Evolutionary conservation across 1,140 invertebrate species (phyloP).

Genomic region (Tetragnatha versicolor): DNA sequence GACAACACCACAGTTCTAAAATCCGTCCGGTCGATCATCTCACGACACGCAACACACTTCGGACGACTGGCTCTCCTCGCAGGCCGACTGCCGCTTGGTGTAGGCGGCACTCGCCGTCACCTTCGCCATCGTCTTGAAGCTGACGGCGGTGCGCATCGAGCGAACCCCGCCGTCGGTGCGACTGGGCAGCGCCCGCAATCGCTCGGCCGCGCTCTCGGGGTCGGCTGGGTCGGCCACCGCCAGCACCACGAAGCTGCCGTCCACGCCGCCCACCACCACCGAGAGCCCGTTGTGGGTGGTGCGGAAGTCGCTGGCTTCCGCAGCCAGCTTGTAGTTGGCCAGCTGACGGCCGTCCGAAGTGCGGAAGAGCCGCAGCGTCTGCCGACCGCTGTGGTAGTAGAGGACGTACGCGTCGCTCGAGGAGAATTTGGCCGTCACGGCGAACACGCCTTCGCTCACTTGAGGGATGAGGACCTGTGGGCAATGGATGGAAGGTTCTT

Average conservation of each 20-base stretch:
- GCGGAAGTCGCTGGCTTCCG: constrained; percentile 82
- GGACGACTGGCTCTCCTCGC: constrained; percentile 36
- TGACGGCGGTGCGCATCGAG: constrained; percentile 5
- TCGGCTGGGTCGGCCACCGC: constrained; percentile 82
- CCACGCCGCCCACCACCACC: constrained; percentile 87
- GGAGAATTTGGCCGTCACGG: constrained; percentile 92
- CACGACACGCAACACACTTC: constrained; percentile 12
- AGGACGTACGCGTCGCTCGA: constrained; percentile 93
- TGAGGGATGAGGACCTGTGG: constrained; percentile 86
- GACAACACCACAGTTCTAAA: too few species aligned
- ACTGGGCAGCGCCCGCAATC: constrained; percentile 71
- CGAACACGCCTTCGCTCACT: constrained; percentile 95
- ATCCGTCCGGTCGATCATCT: too few species aligned
- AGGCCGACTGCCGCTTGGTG: constrained; percentile 32
- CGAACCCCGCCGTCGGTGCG: constrained; percentile 24
- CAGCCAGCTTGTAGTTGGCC: constrained; percentile 90
- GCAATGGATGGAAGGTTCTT: too few species aligned
- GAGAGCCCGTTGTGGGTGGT: constrained; percentile 77
- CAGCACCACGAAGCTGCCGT: constrained; percentile 91
- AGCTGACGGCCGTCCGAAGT: constrained; percentile 86
- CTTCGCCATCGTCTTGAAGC: constrained; percentile 37
- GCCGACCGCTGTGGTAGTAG: constrained; percentile 94
- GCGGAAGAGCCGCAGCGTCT: constrained; percentile 90
- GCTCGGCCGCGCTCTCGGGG: constrained; percentile 72
- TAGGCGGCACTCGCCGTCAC: constrained; percentile 32